Evolutionary conservation across 92 coral and sea anemone genomes (phyloP), one percentile per base, ranked within the genome.

Genomic region (Porites cylindrica): DNA sequence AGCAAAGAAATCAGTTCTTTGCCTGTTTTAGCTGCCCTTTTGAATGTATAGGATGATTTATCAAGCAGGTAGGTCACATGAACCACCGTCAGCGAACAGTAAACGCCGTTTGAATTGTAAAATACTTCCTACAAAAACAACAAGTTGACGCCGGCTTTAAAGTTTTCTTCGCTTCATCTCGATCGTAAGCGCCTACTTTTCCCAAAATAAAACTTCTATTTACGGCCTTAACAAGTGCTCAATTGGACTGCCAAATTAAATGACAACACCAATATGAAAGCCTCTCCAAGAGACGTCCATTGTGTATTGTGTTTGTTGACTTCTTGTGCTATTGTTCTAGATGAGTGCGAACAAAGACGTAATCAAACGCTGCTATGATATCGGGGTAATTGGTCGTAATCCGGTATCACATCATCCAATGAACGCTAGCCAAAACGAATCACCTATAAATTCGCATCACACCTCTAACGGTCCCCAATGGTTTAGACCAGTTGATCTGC

Each of bases 271-370:
- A 85, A 66, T 85, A 83, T 60, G 74, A 62, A 80, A 58, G 70
- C 5, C 76, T 64, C 89, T 76, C 77, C 67, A 38, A n/a, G 69
- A 8, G 89, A 66, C 87, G 29, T 23, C 76, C 75, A 72, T 85
- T 85, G 89, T 85, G 71, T 75, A 68, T 77, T 85, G 78, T 77
- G 82, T 77, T 85, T 85, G 89, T 85, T 76, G 82, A 85, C 83
- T 76, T 85, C 67, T 77, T 78, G 76, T 53, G 38, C 59, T 29
- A 85, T 85, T 85, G 89, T 85, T 85, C 82, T 66, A 43, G 51
- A 52, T 17, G 72, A 83, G 87, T 26, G 87, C 52, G 87, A 17
- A 73, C 87, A 75, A 75, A 73, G 87, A 83, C 87, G 80, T 62
- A 75, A 73, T 83, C 81, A 63, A 74, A 51, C 59, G 74, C 66